phyloP scores from a whole-genome alignment of 2,113 vertebrate genomes.

The Bostrychus sinensis region DNA sequence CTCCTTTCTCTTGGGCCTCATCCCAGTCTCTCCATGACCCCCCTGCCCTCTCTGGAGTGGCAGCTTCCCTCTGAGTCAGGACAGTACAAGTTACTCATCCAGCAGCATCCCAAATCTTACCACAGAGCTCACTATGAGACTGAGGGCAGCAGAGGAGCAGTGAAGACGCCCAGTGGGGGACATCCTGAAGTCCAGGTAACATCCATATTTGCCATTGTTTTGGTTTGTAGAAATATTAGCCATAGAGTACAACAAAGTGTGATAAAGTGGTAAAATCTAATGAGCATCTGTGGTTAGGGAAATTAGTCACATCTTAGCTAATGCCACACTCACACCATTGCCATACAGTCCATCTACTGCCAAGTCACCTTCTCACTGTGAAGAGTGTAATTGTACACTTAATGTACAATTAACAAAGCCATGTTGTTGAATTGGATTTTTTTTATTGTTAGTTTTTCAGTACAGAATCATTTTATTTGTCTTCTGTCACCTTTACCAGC shows the following conservation, averaged over 20 bases:
- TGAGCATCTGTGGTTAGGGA: too few species aligned
- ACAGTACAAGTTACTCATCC: conserved; percentile 88
- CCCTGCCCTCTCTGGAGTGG: conserved; percentile 89
- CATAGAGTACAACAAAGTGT: too few species aligned
- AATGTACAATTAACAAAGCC: too few species aligned
- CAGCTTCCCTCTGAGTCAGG: conserved; percentile 80
- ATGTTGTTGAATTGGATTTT: too few species aligned
- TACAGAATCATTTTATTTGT: background rate
- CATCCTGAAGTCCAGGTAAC: conserved; percentile 94
- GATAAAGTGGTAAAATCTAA: too few species aligned
- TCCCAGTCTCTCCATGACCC: conserved; percentile 81
- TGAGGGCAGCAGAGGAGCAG: conserved; percentile 93
- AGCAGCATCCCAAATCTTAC: conserved; percentile 91
- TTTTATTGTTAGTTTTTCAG: background rate
- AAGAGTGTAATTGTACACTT: too few species aligned
- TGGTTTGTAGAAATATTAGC: too few species aligned
- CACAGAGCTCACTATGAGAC: conserved; percentile 98
- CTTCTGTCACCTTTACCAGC: conserved; percentile 74
- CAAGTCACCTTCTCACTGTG: too few species aligned
- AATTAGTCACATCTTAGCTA: too few species aligned
- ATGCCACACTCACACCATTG: too few species aligned
- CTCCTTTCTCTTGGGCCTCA: background rate
- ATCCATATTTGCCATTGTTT: too few species aligned
- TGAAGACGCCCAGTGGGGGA: conserved; percentile 89
- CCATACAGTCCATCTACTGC: too few species aligned